Evolutionary conservation across 2,113 vertebrate genomes (phyloP), one percentile per base, ranked within the genome.

Genomic region (Aviceda subcristata): DNA sequence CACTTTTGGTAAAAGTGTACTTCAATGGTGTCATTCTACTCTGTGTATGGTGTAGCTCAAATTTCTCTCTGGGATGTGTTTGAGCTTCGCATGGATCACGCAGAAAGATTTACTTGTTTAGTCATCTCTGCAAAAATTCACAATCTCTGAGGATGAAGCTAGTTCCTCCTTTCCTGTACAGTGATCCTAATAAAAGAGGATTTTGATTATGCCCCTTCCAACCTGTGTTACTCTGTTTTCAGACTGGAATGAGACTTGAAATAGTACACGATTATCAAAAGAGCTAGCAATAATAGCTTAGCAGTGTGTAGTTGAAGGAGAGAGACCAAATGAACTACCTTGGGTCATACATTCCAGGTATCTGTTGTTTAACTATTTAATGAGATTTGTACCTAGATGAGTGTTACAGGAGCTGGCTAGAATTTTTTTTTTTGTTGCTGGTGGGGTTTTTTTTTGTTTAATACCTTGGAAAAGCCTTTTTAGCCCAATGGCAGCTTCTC

Each of bases 21-120:
- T 78, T 68, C 10, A 41, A 9, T 14, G 11, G 5, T 12, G 10
- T 39, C 0, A 0, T 30, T 32, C 9, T 36, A 11, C 18, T 39
- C 23, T 26, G 16, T 45, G 29, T 45, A 9, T 1, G 0, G 9
- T 11, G 22, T 66, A 29, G 30, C 24, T 73, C 29, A 32, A 2
- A 19, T 45, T 64, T 45, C 26, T 17, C 3, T 18, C 21, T 71
- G 56, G 13, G 12, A 15, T 41, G 13, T 22, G 30, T 48, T 80
- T 38, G 30, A 69, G 32, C 18, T 79, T 53, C 21, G 29, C 4
- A 11, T 15, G 32, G 24, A 32, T 45, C 20, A 5, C 2, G 1
- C 10, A 11, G 29, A 26, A 46, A 24, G 12, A 22, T 27, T 8
- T 20, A 13, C 6, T 41, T 36, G 20, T 11, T 22, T 12, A 21